Percentiles rank a stretch among this genome's conserved stretches.
phyloP scores from a whole-genome alignment of 2,888 invertebrate genomes.

The Unio pictorum region DNA sequence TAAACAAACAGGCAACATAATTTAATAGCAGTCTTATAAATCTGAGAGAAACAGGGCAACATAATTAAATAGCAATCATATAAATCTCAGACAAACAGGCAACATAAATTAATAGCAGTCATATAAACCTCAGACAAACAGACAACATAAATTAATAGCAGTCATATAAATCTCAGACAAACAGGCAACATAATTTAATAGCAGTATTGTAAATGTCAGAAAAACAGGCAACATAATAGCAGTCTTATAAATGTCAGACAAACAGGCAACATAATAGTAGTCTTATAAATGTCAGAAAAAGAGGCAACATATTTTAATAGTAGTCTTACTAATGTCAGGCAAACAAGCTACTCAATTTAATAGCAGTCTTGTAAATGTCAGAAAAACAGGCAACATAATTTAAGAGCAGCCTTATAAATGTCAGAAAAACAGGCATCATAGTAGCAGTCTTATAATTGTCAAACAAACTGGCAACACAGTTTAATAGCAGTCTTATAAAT shows the following conservation, averaged over 20 bases:
- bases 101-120: background rate
- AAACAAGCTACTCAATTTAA: background rate
- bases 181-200: background rate
- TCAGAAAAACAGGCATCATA: background rate
- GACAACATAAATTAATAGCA: background rate
- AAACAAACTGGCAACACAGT: background rate
- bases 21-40: background rate
- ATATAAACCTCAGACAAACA: background rate
- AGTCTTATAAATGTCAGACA: background rate
- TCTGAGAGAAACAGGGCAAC: background rate
- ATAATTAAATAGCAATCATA: background rate
- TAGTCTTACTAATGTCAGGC: too few species aligned
- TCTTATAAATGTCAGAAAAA: background rate
- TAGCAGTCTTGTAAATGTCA: constrained; percentile 68
- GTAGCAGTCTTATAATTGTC: background rate
- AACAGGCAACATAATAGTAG: background rate
- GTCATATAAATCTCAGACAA: background rate
- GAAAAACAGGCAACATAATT: background rate
- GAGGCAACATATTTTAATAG: too few species aligned
- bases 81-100: background rate
- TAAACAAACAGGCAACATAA: background rate
- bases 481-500: background rate
- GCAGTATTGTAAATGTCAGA: background rate
- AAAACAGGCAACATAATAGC: background rate
- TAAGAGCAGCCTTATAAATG: background rate